A percentile compares a stretch with the other conserved stretches of the same genome.
Evolutionary conservation across 1,140 invertebrate species (phyloP).

Genomic region (Pygmarrhopalites habei): DNA sequence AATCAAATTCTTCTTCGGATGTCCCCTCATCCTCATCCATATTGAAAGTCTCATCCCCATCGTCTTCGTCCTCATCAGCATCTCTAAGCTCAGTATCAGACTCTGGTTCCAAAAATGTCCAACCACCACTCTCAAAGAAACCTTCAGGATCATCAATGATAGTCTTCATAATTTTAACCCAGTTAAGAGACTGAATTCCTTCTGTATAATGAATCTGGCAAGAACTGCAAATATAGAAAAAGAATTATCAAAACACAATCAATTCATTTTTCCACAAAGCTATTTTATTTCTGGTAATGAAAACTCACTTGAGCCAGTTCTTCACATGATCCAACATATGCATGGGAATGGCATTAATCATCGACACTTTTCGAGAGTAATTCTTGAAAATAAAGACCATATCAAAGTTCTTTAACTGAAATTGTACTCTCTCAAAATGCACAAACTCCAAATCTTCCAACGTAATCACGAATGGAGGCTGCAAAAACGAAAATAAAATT

Average conservation of each 20-base stretch:
- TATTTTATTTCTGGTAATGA: background rate
- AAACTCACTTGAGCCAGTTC: constrained; percentile 90
- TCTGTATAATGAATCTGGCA: constrained; percentile 97
- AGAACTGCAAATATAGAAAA: constrained; percentile 56
- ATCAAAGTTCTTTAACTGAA: constrained; percentile 98
- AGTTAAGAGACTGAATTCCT: constrained; percentile 96
- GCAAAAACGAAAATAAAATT: no score
- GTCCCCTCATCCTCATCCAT: constrained; percentile 58
- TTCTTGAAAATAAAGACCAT: constrained; percentile 99
- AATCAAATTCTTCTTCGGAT: constrained; percentile 78
- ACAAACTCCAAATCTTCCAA: constrained; percentile 96
- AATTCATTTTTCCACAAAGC: constrained; percentile 20
- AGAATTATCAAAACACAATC: no score
- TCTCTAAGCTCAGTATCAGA: constrained; percentile 65
- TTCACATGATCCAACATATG: constrained; percentile 98
- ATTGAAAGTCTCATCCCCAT: constrained; percentile 57
- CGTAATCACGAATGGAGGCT: constrained; percentile 96
- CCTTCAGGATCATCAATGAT: constrained; percentile 97
- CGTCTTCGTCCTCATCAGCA: constrained; percentile 55
- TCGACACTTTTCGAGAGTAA: constrained; percentile 85
- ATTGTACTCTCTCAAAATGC: constrained; percentile 97
- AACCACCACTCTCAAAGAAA: constrained; percentile 97
- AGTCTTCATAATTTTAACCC: constrained; percentile 99
- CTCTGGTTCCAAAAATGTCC: constrained; percentile 95
- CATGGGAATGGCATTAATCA: constrained; percentile 98